Conservation (phyloP, 2,113 vertebrate genomes). For the Anoplopoma fimbria region DNA sequence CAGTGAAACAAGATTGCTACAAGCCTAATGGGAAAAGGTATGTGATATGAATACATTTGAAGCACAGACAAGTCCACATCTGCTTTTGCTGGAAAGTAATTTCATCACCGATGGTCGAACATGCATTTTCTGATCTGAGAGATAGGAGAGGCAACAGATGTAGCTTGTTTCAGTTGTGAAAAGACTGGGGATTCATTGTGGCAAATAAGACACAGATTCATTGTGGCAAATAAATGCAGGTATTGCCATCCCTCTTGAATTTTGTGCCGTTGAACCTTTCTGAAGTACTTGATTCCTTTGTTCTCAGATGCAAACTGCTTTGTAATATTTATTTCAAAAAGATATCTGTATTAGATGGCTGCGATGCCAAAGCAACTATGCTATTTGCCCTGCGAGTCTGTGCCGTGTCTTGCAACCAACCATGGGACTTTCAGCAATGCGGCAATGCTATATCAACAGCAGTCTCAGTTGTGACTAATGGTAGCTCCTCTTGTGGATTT, state of each 20-base stretch:
- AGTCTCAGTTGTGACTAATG: conserved; percentile 46
- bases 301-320: neutral
- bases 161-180: neutral
- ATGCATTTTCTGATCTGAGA: conserved; percentile 7
- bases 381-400: neutral
- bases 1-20: conserved; percentile 44
- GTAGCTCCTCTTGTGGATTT: conserved; percentile 35
- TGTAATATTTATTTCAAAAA: conserved; percentile 4
- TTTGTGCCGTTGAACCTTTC: neutral
- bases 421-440: conserved; percentile 28
- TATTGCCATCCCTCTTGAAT: neutral
- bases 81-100: conserved; percentile 2
- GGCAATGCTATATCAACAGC: conserved; percentile 17
- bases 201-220: neutral
- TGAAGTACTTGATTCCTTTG: neutral
- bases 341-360: neutral
- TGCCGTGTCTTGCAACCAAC: conserved; percentile 21
- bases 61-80: conserved; percentile 14
- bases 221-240: neutral
- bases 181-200: neutral
- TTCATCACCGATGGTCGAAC: neutral
- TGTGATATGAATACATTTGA: conserved; percentile 36
- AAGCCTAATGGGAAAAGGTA: conserved; percentile 29
- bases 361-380: neutral
- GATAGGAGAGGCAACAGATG: neutral